A percentile compares a stretch with the other conserved stretches of the same genome.
These are phyloP conservation scores for Zaprionus bogoriensis DNA, from an alignment of 2,888 invertebrate species.

Conservation along the genomic window DNA sequence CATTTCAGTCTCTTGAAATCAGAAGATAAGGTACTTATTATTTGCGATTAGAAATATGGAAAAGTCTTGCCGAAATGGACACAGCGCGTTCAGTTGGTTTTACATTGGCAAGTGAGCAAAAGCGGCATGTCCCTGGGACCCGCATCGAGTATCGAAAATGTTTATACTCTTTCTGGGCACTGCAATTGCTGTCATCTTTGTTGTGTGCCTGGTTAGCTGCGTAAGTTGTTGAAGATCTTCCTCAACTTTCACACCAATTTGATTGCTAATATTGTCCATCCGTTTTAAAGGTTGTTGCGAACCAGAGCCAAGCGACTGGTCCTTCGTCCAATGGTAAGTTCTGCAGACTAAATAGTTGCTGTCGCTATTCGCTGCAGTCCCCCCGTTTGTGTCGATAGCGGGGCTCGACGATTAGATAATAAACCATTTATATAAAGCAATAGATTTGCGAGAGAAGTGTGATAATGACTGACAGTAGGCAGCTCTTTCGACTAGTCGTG, in stretches of 20 bases:
- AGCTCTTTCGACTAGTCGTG: slow-evolving; percentile 1
- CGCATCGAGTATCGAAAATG: not conserved
- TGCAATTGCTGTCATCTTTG: not conserved
- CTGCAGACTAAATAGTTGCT: not conserved
- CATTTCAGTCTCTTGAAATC: not conserved
- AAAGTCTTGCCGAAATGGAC: not conserved
- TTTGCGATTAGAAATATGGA: not conserved
- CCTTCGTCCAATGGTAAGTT: not conserved
- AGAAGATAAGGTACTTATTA: not conserved
- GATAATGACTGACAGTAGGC: not conserved
- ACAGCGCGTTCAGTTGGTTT: slow-evolving; percentile 1
- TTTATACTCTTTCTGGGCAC: not conserved
- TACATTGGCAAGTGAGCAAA: not conserved
- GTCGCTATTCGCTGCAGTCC: not conserved
- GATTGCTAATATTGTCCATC: not conserved
- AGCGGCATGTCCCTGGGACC: not conserved
- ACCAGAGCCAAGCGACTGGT: not conserved
- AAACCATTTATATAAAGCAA: not conserved
- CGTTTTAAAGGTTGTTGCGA: not conserved
- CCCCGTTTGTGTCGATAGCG: not conserved
- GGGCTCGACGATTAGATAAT: slow-evolving; percentile 1
- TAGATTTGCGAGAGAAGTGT: not conserved
- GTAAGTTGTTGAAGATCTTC: slow-evolving; percentile 25
- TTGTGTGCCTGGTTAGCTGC: not conserved
- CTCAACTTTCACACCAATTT: not conserved